A percentile compares a stretch with the other conserved stretches of the same genome.
Evolutionary conservation across 23 tunicate genomes (phyloP).

Genomic region (Ascidia mentula): DNA sequence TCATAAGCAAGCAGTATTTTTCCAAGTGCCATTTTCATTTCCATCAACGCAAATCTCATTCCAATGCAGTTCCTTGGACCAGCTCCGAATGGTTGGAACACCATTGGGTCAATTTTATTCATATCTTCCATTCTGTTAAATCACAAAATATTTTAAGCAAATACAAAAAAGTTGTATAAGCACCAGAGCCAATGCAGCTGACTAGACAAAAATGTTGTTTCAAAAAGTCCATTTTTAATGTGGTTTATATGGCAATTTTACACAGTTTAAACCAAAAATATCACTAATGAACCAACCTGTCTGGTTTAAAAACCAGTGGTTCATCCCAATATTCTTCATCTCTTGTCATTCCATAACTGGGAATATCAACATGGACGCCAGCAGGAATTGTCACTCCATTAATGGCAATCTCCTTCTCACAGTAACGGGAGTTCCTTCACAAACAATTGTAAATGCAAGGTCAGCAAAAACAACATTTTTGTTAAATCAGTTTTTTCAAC

Average conservation of each 20-base stretch:
- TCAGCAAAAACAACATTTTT: too few species aligned
- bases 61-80: constrained; percentile 75
- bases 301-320: constrained; percentile 68
- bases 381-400: constrained; percentile 57
- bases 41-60: constrained; percentile 62
- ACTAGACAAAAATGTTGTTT: too few species aligned
- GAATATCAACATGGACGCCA: constrained; percentile 39
- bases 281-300: constrained; percentile 41
- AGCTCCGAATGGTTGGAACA: constrained; percentile 77
- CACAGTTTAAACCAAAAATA: too few species aligned
- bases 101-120: constrained; percentile 75
- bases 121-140: constrained; percentile 66
- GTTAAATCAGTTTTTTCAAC: too few species aligned
- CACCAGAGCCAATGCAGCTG: too few species aligned
- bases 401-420: constrained; percentile 52
- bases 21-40: constrained; percentile 48
- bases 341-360: constrained; percentile 42
- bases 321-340: constrained; percentile 87
- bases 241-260: too few species aligned
- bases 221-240: too few species aligned
- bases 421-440: constrained; percentile 30
- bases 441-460: too few species aligned
- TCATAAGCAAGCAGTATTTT: constrained; percentile 47
- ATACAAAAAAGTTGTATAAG: background rate
- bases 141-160: background rate